Base-by-base conservation (phyloP, 2,888 invertebrate genomes). In the Merodon equestris region DNA sequence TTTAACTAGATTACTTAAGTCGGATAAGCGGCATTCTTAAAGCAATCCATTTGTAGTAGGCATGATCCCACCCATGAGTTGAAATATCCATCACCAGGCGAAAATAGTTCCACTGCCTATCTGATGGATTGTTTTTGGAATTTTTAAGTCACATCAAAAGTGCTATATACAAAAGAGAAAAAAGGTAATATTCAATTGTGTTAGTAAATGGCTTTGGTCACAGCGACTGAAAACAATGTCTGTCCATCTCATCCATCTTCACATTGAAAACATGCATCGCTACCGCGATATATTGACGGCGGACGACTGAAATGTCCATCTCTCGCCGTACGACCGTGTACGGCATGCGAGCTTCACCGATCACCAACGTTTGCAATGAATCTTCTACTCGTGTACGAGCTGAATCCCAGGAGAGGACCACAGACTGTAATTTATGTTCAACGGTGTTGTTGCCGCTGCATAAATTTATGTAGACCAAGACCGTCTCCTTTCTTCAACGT, bases 391-490 rank as follows among this genome's bases (percentile, higher is more conserved):
- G 40, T 40, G 3, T 10, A n/a, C 40, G 40, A 67, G 68, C 7
- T 27, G 27, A 27, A 68, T 70, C 74, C 73, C 79, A 48, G 45
- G 70, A 68, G 79, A 64, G 68, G 27, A 27, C 68, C 74, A 68
- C 63, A 64, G 74, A 79, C 53, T 58, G 79, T 79, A 74, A 79
- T 79, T 79, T 79, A 79, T 79, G 79, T 79, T 79, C 79, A 74
- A 68, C 79, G 73, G 74, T 74, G 79, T 74, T 74, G 74, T 74
- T 79, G 79, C 74, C 79, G 79, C 79, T 79, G 79, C 73, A 79
- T 79, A 79, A 79, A 79, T 79, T 64, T 79, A 72, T 81, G 81
- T 72, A 76, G 70, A 75, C 27, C 27, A 27, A 27, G 27, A 27
- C 66, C 51, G 61, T 66, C 66, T 63, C 60, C 63, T 68, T 27